Percentiles rank a stretch among this genome's conserved stretches.
These are phyloP conservation scores for Taenaris catops DNA, from an alignment of 2,888 invertebrate species.

Conservation along the genomic window DNA sequence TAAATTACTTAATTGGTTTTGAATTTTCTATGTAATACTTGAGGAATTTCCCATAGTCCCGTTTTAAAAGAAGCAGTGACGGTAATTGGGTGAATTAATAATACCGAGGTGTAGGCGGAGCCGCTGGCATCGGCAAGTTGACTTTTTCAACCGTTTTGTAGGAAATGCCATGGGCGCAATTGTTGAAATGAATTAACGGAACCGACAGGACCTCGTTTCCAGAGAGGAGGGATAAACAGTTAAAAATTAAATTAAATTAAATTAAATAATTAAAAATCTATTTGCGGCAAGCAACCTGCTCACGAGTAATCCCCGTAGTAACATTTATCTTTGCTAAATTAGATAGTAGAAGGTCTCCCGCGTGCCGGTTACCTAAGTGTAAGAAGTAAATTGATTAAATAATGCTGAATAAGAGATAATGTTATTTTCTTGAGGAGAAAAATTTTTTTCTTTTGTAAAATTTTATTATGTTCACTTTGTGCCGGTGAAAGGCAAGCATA, in stretches of 20 bases:
- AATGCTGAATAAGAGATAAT: slow-evolving; percentile 22
- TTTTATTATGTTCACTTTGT: slow-evolving; percentile 40
- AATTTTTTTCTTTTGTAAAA: slow-evolving; percentile 33
- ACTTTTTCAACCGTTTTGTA: slow-evolving; percentile 38
- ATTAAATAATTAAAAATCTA: slow-evolving; percentile 24
- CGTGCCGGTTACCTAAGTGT: slow-evolving; percentile 18
- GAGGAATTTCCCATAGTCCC: slow-evolving; percentile 12
- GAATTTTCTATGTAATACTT: slow-evolving; percentile 12
- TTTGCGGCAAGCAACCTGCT: slow-evolving; percentile 20
- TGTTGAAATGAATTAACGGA: slow-evolving; percentile 33
- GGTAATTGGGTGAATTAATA: slow-evolving; percentile 60
- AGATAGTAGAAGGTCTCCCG: slow-evolving; percentile 22
- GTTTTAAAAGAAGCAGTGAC: slow-evolving; percentile 36
- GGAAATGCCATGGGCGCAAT: slow-evolving; percentile 34
- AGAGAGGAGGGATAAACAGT: slow-evolving; percentile 25
- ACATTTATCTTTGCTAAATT: slow-evolving; percentile 26
- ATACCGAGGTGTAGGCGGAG: slow-evolving; percentile 33
- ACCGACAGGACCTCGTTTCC: slow-evolving; percentile 15
- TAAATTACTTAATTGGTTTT: slow-evolving; percentile 10
- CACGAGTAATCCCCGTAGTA: slow-evolving; percentile 23
- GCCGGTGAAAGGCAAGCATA: slow-evolving; percentile 36
- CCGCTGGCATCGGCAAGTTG: slow-evolving; percentile 41
- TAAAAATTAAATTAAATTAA: slow-evolving; percentile 26
- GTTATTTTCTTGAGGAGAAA: slow-evolving; percentile 13
- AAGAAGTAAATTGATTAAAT: slow-evolving; percentile 24